These are phyloP conservation scores for Enteromius radiatus DNA, from an alignment of 2,797 vertebrate genomes.

Conservation along the genomic window DNA sequence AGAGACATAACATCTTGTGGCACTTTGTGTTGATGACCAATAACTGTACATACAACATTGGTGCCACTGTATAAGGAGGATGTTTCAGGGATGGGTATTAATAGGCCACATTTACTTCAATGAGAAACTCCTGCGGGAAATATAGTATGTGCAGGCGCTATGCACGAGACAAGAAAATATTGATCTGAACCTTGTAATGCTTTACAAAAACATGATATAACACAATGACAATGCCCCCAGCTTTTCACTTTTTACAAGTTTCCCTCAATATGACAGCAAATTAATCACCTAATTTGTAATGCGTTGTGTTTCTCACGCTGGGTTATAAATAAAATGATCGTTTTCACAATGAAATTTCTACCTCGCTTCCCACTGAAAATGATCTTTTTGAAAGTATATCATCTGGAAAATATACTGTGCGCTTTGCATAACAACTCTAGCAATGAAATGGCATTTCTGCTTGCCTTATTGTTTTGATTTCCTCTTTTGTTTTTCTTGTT, in stretches of 20 bases:
- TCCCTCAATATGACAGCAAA: constrained; percentile 54
- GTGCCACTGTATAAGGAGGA: not conserved
- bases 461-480: constrained; percentile 73
- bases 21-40: constrained; percentile 12
- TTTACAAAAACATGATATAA: constrained; percentile 18
- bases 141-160: not conserved
- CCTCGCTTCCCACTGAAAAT: constrained; percentile 74
- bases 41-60: not conserved
- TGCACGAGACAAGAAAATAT: constrained; percentile 28
- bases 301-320: constrained; percentile 60
- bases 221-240: not conserved
- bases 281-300: constrained; percentile 70
- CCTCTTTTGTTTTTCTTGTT: constrained; percentile 69
- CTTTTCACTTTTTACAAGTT: constrained; percentile 31
- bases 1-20: constrained; percentile 27
- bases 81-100: constrained; percentile 9
- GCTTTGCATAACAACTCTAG: constrained; percentile 76
- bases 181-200: constrained; percentile 16
- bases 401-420: constrained; percentile 79
- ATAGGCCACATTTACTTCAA: constrained; percentile 4
- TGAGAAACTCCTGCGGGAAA: constrained; percentile 5
- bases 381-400: constrained; percentile 81
- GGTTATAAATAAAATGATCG: constrained; percentile 79
- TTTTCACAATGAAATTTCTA: constrained; percentile 79
- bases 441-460: constrained; percentile 66